phyloP scores from a whole-genome alignment of 2,888 invertebrate genomes.

The Drosophila rubida region DNA sequence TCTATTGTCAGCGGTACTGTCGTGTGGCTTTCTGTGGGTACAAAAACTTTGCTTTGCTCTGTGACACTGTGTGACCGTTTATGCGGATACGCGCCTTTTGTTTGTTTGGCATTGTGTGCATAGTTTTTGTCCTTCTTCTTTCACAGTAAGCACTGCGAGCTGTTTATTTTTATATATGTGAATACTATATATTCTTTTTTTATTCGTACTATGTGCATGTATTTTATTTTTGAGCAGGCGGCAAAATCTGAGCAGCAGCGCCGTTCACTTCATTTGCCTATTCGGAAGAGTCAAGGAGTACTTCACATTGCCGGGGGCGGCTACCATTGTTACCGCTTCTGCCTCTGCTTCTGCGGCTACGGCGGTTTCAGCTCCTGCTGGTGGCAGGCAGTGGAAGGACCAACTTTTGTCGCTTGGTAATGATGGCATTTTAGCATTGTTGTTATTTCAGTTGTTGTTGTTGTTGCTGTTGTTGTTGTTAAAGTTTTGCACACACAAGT shows the following conservation, averaged over 20 bases:
- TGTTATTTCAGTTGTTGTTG: constrained; percentile 56
- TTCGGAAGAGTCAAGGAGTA: constrained; percentile 74
- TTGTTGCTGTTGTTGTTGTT: constrained; percentile 54
- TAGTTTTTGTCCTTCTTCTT: constrained; percentile 56
- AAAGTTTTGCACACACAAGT: constrained; percentile 79
- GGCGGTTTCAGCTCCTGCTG: constrained; percentile 29
- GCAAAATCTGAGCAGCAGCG: constrained; percentile 35
- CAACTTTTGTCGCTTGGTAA: constrained; percentile 81
- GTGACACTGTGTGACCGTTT: constrained; percentile 68
- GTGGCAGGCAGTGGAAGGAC: constrained; percentile 64
- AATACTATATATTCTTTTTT: constrained; percentile 21
- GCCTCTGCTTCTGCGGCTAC: constrained; percentile 22
- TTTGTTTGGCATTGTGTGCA: constrained; percentile 65
- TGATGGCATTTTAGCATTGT: constrained; percentile 79
- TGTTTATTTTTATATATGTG: constrained; percentile 17
- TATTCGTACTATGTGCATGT: constrained; percentile 31
- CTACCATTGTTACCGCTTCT: constrained; percentile 60
- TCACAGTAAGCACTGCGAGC: constrained; percentile 27
- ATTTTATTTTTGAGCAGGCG: constrained; percentile 61
- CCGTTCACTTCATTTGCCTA: constrained; percentile 80
- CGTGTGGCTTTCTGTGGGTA: constrained; percentile 54
- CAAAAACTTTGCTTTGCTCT: constrained; percentile 58
- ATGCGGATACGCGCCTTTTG: constrained; percentile 66
- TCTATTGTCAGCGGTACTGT: constrained; percentile 71
- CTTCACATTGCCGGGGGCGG: constrained; percentile 62